Evolutionary conservation across 2,888 invertebrate genomes (phyloP), one percentile per base, ranked within the genome.

Genomic region (Amiota minor): DNA sequence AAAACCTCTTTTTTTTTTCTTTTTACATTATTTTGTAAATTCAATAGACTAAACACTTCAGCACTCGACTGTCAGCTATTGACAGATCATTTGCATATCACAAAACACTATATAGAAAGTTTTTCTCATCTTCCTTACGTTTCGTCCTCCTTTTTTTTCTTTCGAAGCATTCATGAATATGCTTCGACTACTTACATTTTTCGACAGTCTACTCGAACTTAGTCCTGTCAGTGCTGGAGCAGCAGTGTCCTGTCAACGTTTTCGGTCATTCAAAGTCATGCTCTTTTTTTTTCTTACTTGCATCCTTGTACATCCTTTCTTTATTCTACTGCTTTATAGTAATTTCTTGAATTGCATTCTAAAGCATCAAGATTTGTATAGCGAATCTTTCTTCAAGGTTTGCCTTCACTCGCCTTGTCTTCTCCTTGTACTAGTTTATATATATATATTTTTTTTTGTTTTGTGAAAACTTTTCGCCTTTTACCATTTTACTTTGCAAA

Each of bases 81-180:
- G 49, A 50, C 67, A 68, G 12, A 50, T 68, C 16, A 50, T 68
- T 53, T 53, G 53, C 67, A 68, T 53, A 50, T 53, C 35, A 53
- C 50, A 53, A 53, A 35, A 35, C 35, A 65, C 65, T 46, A 10
- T 65, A 65, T 65, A 16, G 16, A 47, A 62, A 62, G 47, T 65
- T 65, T 45, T 65, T 46, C 16, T 16, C 35, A 35, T 35, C 35
- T 4, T 35, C 35, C 35, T 35, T 35, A 35, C 35, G 35, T 35
- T 35, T 6, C 35, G 0, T 35, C 35, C 35, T 35, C 35, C 6
- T 16, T 65, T 47, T 49, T 3, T 12, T n/a, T 20, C 49, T 18
- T 59, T 18, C 14, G 49, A 49, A 46, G n/a, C 65, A 68, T 68
- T 68, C 67, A 68, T 68, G 67, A 68, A 68, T 68, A 68, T 68